phyloP scores from a whole-genome alignment of 2,797 vertebrate genomes.

The Echiichthys vipera region DNA sequence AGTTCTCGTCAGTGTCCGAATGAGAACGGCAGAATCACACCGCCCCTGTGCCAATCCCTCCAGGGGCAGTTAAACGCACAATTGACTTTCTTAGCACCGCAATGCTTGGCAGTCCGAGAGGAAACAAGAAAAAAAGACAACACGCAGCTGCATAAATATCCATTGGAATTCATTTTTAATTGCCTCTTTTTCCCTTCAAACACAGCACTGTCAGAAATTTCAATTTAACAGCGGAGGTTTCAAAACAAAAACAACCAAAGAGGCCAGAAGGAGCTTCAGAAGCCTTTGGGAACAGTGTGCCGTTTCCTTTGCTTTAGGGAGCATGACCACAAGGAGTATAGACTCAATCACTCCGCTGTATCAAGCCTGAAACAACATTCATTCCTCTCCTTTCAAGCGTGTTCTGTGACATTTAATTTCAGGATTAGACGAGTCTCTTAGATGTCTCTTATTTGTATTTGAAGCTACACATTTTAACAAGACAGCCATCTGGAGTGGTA shows the following conservation, averaged over 20 bases:
- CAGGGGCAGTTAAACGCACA: slow-evolving; percentile 27
- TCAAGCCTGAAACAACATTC: slow-evolving; percentile 28
- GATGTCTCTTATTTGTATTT: slow-evolving; percentile 11
- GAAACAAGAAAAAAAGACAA: not conserved
- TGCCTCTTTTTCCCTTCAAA: slow-evolving; percentile 57
- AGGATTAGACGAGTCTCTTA: not conserved
- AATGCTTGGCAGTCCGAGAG: slow-evolving; percentile 8
- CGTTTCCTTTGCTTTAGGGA: slow-evolving; percentile 41
- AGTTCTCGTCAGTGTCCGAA: slow-evolving; percentile 11
- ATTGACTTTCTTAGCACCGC: slow-evolving; percentile 28
- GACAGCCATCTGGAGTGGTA: not conserved
- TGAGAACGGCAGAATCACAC: slow-evolving; percentile 36
- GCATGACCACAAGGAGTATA: slow-evolving; percentile 19
- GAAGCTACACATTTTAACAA: slow-evolving; percentile 20
- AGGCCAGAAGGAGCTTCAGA: slow-evolving; percentile 27
- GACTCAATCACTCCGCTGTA: slow-evolving; percentile 24
- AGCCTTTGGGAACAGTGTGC: slow-evolving; percentile 33
- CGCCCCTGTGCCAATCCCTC: not conserved
- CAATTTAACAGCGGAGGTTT: slow-evolving; percentile 53
- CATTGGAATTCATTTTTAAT: slow-evolving; percentile 70
- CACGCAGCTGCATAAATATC: slow-evolving; percentile 74
- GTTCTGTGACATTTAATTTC: not conserved
- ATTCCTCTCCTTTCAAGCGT: not conserved
- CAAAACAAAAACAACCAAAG: slow-evolving; percentile 48
- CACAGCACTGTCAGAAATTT: slow-evolving; percentile 48